Evolutionary conservation across 2,797 vertebrate genomes (phyloP).

Genomic region (Rhinogobio ventralis): DNA sequence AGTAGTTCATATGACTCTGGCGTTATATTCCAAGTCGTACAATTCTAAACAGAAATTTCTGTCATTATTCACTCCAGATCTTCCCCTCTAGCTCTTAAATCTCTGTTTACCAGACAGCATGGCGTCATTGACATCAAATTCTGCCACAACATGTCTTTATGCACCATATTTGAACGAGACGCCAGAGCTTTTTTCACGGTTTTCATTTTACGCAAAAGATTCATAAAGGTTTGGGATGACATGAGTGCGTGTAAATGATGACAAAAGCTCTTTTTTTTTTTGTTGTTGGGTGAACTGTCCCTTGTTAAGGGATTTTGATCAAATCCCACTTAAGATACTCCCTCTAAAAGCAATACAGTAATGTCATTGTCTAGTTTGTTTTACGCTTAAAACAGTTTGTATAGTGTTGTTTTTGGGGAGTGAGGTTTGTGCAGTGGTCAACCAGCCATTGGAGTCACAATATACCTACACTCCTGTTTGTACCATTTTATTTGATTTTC

Average conservation of each 20-base stretch:
- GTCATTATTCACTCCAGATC: background rate
- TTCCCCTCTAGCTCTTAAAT: background rate
- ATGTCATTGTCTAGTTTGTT: background rate
- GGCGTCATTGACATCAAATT: background rate
- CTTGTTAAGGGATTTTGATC: background rate
- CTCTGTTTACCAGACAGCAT: background rate
- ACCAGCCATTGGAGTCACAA: constrained; percentile 35
- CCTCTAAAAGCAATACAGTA: background rate
- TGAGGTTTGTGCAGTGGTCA: constrained; percentile 40
- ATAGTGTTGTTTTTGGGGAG: background rate
- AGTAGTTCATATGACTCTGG: background rate
- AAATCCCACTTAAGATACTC: background rate
- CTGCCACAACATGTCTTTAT: background rate
- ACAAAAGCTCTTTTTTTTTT: background rate
- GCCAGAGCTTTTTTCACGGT: too few relatives aligned
- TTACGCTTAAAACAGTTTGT: background rate
- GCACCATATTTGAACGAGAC: background rate
- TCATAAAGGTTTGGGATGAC: background rate
- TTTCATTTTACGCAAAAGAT: background rate
- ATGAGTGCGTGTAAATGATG: background rate
- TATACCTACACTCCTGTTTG: constrained; percentile 7
- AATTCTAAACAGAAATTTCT: background rate
- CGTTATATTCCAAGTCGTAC: background rate
- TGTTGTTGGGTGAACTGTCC: background rate
- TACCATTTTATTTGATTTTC: background rate